Conservation (phyloP, 2,888 invertebrate genomes). For the Acanthosepion lycidas region DNA sequence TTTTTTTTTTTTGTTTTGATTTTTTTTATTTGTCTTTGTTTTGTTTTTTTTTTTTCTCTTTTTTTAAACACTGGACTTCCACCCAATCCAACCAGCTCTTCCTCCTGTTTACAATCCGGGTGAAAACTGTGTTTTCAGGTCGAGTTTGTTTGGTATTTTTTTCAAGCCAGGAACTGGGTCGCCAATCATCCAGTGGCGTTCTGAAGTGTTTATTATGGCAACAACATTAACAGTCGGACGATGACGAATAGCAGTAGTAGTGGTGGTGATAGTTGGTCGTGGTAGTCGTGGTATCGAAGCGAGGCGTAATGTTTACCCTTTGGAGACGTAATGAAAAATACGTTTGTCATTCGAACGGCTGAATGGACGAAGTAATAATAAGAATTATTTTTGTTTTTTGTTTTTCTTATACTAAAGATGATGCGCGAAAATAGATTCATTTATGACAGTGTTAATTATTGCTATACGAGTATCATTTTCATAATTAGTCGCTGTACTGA, state of each 20-base stretch:
- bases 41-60: no score
- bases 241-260: not conserved
- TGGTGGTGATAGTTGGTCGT: not conserved
- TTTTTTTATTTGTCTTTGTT: no score
- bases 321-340: not conserved
- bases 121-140: conserved; percentile 9
- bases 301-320: not conserved
- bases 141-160: not conserved
- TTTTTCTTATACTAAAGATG: no score
- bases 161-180: not conserved
- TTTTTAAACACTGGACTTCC: no score
- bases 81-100: no score
- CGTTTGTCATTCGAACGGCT: not conserved
- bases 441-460: no score
- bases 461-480: no score
- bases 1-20: no score
- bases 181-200: conserved; percentile 33
- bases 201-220: not conserved
- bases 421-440: no score
- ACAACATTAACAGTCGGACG: not conserved
- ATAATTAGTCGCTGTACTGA: no score
- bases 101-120: not conserved
- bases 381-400: no score
- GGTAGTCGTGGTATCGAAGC: not conserved
- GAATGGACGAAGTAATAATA: not conserved